A percentile compares a stretch with the other conserved stretches of the same genome.
These are phyloP conservation scores for Lindbergichthys nudifrons DNA, from an alignment of 2,797 vertebrate genomes.

Conservation along the genomic window DNA sequence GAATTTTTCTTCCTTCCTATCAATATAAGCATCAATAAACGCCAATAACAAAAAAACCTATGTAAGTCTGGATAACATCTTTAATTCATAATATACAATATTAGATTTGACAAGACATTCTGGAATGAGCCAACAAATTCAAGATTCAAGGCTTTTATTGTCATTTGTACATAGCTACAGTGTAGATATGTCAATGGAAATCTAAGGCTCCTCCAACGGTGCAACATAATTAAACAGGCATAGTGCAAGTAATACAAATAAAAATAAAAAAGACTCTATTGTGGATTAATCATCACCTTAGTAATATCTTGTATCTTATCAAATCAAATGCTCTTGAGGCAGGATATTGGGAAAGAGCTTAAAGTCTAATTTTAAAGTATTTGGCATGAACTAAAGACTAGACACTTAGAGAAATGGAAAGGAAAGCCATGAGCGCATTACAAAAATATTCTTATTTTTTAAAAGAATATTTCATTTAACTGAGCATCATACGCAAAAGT, in stretches of 20 bases:
- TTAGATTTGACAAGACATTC: neutral
- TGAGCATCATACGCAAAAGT: neutral
- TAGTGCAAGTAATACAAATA: no score
- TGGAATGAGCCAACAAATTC: slow-evolving; percentile 5
- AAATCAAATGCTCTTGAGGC: neutral
- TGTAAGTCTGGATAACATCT: no score
- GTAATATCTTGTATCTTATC: slow-evolving; percentile 1
- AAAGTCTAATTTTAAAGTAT: neutral
- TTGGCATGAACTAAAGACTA: neutral
- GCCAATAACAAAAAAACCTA: no score
- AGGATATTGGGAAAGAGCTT: neutral
- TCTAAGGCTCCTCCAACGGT: no score
- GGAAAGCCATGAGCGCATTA: neutral
- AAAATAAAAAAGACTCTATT: neutral
- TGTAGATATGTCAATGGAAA: no score
- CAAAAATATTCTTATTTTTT: neutral
- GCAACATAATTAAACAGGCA: no score
- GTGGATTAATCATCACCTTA: slow-evolving; percentile 16
- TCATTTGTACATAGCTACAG: no score
- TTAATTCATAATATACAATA: neutral
- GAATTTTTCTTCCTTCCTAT: no score
- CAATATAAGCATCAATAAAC: no score
- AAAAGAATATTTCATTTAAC: neutral
- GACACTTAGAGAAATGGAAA: neutral
- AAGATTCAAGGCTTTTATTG: no score